phyloP scores from a whole-genome alignment of 64 coral and sea anemone genomes.

The Actinia equina region DNA sequence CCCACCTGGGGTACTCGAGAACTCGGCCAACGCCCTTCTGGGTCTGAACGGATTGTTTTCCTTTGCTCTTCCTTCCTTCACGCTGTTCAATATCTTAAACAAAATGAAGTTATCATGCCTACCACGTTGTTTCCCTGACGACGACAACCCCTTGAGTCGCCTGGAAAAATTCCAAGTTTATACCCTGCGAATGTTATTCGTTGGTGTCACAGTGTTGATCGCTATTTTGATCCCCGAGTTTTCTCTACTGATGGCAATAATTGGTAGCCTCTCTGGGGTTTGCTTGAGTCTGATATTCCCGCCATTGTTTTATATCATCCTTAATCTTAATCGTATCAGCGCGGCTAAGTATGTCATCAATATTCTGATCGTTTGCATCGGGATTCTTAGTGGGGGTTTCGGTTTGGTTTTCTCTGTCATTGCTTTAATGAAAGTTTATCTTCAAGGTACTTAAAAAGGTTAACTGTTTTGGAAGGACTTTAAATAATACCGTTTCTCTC shows the following conservation, averaged over 20 bases:
- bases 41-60: slow-evolving; percentile 77
- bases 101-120: slow-evolving; percentile 49
- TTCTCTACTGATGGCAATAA: slow-evolving; percentile 87
- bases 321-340: slow-evolving; percentile 67
- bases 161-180: slow-evolving; percentile 67
- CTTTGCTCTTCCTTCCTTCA: slow-evolving; percentile 66
- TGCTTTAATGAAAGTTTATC: slow-evolving; percentile 71
- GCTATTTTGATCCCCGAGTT: slow-evolving; percentile 84
- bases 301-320: slow-evolving; percentile 78
- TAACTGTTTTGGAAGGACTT: neutral
- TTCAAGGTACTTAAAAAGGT: neutral
- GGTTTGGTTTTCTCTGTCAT: slow-evolving; percentile 91
- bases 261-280: slow-evolving; percentile 90
- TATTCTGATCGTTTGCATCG: slow-evolving; percentile 82
- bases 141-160: slow-evolving; percentile 39
- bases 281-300: slow-evolving; percentile 79
- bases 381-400: slow-evolving; percentile 75
- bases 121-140: slow-evolving; percentile 83
- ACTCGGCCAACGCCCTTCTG: slow-evolving; percentile 62
- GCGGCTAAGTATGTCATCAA: slow-evolving; percentile 59
- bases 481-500: neutral
- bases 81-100: slow-evolving; percentile 61
- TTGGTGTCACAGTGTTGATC: slow-evolving; percentile 51
- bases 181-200: slow-evolving; percentile 64
- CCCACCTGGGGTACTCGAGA: slow-evolving; percentile 54